Percentiles rank a stretch among this genome's conserved stretches.
These are phyloP conservation scores for Tinamus major DNA, from an alignment of 2,797 vertebrate genomes.

Conservation along the genomic window DNA sequence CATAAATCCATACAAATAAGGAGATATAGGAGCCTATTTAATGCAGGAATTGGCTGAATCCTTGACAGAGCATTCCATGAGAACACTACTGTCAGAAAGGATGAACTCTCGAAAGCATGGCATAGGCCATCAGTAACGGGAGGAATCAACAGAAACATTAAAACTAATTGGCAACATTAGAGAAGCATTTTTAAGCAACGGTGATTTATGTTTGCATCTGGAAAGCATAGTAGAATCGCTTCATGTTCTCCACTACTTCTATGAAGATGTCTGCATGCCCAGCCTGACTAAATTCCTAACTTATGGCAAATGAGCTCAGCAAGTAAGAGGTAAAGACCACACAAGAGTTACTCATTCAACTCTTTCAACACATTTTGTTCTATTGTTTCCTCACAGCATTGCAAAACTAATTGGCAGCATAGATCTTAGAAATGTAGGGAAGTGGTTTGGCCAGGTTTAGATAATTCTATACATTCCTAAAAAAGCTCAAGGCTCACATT, in stretches of 20 bases:
- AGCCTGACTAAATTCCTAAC: background rate
- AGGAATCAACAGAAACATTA: background rate
- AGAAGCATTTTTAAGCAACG: background rate
- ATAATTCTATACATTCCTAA: background rate
- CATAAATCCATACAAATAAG: background rate
- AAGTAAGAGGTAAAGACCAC: background rate
- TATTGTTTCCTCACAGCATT: background rate
- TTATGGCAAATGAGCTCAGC: background rate
- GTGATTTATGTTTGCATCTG: background rate
- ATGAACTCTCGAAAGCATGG: background rate
- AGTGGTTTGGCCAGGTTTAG: background rate
- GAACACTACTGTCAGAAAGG: background rate
- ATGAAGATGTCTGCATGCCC: background rate
- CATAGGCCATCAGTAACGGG: background rate
- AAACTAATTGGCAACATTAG: background rate
- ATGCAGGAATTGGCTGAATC: background rate
- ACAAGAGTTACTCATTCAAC: background rate
- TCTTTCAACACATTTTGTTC: background rate
- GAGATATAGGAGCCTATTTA: background rate
- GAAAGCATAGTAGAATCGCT: background rate
- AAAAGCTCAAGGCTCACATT: background rate
- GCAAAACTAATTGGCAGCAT: background rate
- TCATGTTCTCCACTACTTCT: background rate
- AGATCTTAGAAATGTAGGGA: background rate
- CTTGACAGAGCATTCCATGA: background rate